Evolutionary conservation across 2,113 vertebrate species (phyloP).

Genomic region (Lagenorhynchus albirostris): DNA sequence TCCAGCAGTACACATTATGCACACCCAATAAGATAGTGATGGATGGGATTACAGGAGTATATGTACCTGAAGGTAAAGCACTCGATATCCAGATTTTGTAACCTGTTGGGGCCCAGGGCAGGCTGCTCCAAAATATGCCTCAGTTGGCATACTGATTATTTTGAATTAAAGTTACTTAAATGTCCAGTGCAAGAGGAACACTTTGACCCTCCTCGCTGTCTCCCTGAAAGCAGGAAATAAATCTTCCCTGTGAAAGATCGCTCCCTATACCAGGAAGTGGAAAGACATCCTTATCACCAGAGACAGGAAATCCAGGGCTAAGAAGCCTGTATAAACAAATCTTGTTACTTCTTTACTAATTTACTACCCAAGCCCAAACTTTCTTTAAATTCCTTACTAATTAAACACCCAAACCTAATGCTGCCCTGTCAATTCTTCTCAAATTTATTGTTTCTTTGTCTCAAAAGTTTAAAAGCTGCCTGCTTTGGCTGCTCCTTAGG

Average conservation of each 20-base stretch:
- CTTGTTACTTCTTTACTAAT: background rate
- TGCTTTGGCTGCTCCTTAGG: background rate
- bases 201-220: background rate
- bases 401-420: background rate
- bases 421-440: background rate
- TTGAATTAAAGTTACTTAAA: background rate
- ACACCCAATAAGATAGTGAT: no score
- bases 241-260: background rate
- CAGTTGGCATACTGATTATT: background rate
- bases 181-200: background rate
- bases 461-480: background rate
- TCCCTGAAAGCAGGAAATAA: background rate
- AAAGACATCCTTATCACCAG: background rate
- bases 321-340: background rate
- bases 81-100: background rate
- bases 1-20: accelerated
- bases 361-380: background rate
- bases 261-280: background rate
- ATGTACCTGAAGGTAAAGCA: background rate
- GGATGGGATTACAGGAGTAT: accelerated
- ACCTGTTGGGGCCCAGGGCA: background rate
- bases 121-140: background rate
- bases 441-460: background rate
- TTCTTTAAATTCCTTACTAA: background rate
- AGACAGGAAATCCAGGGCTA: background rate